These are phyloP conservation scores for Hybognathus amarus DNA, from an alignment of 2,797 vertebrate genomes.

Conservation along the genomic window DNA sequence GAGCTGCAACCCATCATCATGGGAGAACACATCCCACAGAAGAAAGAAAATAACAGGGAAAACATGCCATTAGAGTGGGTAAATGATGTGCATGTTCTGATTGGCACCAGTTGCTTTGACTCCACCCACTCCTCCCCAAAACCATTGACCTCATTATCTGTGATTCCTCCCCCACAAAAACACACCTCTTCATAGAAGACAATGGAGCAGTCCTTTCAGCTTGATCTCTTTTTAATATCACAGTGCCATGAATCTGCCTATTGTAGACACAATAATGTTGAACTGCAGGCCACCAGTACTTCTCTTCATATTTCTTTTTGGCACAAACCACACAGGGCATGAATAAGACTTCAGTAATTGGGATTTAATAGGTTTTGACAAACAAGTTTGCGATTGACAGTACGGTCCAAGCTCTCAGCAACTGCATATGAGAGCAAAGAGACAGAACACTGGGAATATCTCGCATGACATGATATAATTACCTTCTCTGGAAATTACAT, in stretches of 20 bases:
- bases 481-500: neutral
- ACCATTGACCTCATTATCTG: constrained; percentile 24
- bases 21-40: neutral
- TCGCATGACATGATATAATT: neutral
- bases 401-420: constrained; percentile 44
- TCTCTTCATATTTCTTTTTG: constrained; percentile 54
- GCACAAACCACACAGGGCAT: constrained; percentile 31
- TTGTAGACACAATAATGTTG: constrained; percentile 49
- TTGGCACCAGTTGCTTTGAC: constrained; percentile 26
- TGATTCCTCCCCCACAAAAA: constrained; percentile 12
- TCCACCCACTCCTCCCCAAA: constrained; percentile 37
- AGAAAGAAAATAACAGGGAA: neutral
- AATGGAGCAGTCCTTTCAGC: constrained; percentile 8
- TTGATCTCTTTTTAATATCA: constrained; percentile 24
- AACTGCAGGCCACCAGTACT: constrained; percentile 38
- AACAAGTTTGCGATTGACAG: constrained; percentile 54
- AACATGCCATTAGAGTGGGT: neutral
- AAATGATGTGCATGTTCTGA: constrained; percentile 29
- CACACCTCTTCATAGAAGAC: constrained; percentile 20
- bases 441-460: constrained; percentile 41
- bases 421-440: constrained; percentile 21
- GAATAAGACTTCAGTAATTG: constrained; percentile 59
- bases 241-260: constrained; percentile 34
- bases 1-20: no score
- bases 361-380: constrained; percentile 62